Base-by-base conservation (phyloP, 2,888 invertebrate species). In the Mycalesis mineus region DNA sequence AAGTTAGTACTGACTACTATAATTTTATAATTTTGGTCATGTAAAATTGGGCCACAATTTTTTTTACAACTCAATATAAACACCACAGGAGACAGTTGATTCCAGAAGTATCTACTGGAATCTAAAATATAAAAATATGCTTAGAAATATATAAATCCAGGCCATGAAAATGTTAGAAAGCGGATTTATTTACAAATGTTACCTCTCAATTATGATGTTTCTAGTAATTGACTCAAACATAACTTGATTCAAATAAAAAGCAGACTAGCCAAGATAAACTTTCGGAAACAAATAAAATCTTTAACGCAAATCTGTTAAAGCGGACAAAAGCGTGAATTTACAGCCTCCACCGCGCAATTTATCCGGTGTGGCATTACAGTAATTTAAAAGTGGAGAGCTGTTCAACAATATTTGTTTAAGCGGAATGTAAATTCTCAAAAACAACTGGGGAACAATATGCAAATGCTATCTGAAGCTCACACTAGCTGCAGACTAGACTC, bases 381-480 rank as follows among this genome's bases (percentile, higher is more conserved):
- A 22, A 48, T 40, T 55, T 61, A 53, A 49, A 57, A 55, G 22
- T n/a, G 5, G 53, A 62, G 62, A 67, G 68, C 66, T 57, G 69
- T 69, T 65, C 64, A 73, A 70, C 70, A 69, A 70, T 72, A 73
- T 74, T 75, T 73, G 70, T 68, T 68, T 70, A 66, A 72, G 68
- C 66, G 66, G 63, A 65, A 67, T 73, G 71, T 69, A 71, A 68
- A 71, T 71, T 72, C 68, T 71, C 71, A 72, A 77, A 79, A 80
- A 75, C 77, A 77, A 77, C 72, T 69, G 67, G n/a, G 59, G 65
- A 73, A 71, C 75, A 71, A 70, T 75, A 82, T 78, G 80, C 77
- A 81, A 81, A 83, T 81, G 63, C 61, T 57, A 64, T 67, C 66
- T 64, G 67, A 70, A 65, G 55, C 67, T 69, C 67, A 63, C 64